phyloP scores from a whole-genome alignment of 2,888 invertebrate species.

The Eurytoma californica region DNA sequence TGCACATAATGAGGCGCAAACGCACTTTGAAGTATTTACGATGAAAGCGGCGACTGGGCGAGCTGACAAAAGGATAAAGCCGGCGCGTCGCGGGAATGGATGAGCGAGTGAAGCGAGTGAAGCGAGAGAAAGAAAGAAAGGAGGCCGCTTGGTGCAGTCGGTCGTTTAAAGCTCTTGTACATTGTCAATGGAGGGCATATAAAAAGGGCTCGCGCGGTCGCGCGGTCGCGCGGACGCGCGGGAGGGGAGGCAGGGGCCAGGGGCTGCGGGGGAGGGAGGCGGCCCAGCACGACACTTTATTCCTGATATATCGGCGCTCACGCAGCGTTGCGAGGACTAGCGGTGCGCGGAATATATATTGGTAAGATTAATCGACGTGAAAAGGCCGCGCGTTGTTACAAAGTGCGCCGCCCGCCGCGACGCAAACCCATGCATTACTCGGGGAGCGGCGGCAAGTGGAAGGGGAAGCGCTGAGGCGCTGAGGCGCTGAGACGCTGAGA shows the following conservation, averaged over 20 bases:
- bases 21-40: too few relatives aligned
- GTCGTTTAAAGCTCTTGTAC: background rate
- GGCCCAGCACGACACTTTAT: slow-evolving; percentile 70
- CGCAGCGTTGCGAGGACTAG: slow-evolving; percentile 60
- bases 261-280: slow-evolving; percentile 17
- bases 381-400: slow-evolving; percentile 73
- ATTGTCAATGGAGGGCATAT: slow-evolving; percentile 30
- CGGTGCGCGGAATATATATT: slow-evolving; percentile 65
- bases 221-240: background rate
- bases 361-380: slow-evolving; percentile 74
- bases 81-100: too few relatives aligned
- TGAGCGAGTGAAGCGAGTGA: too few relatives aligned
- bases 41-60: too few relatives aligned
- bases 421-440: slow-evolving; percentile 70
- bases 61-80: too few relatives aligned
- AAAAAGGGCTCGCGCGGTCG: background rate
- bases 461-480: slow-evolving; percentile 50
- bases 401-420: slow-evolving; percentile 74
- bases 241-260: background rate
- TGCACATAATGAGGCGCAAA: too few relatives aligned
- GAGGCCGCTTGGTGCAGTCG: background rate
- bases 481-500: slow-evolving; percentile 39
- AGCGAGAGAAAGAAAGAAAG: background rate
- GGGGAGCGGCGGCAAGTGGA: slow-evolving; percentile 46
- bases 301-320: slow-evolving; percentile 69